Evolutionary conservation across 2,888 invertebrate genomes (phyloP), one percentile per base, ranked within the genome.

Genomic region (Tiliacea citrago): DNA sequence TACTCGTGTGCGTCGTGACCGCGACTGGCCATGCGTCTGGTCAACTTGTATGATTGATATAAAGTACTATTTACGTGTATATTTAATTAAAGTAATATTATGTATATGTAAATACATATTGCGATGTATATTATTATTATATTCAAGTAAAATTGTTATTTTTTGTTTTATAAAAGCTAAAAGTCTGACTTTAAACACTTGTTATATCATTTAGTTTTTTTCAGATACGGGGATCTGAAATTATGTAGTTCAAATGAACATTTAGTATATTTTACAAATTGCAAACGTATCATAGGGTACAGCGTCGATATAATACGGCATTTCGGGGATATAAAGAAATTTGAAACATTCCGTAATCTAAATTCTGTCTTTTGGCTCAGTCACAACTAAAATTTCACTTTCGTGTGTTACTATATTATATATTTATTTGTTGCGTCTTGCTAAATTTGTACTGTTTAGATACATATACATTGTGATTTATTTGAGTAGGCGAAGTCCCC

Each of bases 181-280:
- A 96, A 96, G 96, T 96, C 96, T 96, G 96, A 96, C 96, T 96
- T 96, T 94, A 93, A 94, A 94, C 93, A 94, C 93, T 95, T 95
- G 96, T 96, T 96, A 88, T 91, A 90, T 93, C 93, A 92, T 94
- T 92, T 93, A 90, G 90, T 93, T 91, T 93, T 47, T 91, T 94
- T 95, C 95, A 94, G 94, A 94, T 92, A 86, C 86, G 89, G 91
- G 92, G 91, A 90, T 95, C 95, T 95, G 94, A 94, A 93, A 92
- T 92, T 88, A 88, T 87, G 91, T 95, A 93, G 94, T 94, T 94
- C 91, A 88, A 92, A 90, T 84, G 91, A 93, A 93, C 91, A 77
- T 93, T 60, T 91, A 93, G 92, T 91, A 86, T 92, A 92, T 92
- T 91, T 91, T 92, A 91, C 92, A 90, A 92, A 91, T 90, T 89